Conservation (phyloP, 2,797 vertebrate species). For the Poecilia picta region DNA sequence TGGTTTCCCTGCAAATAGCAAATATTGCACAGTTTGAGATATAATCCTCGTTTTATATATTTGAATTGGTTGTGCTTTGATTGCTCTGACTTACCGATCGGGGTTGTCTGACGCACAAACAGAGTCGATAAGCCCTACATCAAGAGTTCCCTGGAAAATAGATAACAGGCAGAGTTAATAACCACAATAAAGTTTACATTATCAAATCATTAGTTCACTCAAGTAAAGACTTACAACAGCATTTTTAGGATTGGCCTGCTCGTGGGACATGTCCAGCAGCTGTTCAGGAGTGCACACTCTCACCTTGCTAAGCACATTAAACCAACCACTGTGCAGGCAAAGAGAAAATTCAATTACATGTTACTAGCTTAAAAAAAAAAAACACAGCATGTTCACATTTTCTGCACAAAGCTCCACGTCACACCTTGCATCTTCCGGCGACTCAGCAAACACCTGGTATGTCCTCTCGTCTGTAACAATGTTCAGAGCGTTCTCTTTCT, state of each 20-base stretch:
- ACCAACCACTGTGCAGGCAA: conserved; percentile 82
- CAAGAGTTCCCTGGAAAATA: conserved; percentile 82
- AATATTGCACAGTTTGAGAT: neutral
- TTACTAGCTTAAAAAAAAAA: neutral
- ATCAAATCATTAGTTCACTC: neutral
- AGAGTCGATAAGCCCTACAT: conserved; percentile 88
- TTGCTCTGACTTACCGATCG: conserved; percentile 78
- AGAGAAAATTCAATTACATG: neutral
- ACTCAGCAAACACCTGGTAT: conserved; percentile 94
- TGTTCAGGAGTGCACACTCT: conserved; percentile 85
- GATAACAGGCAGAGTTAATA: neutral
- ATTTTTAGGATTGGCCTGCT: conserved; percentile 90
- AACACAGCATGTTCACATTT: neutral
- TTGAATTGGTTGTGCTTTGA: neutral
- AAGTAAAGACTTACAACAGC: conserved; percentile 81
- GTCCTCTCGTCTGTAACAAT: conserved; percentile 91
- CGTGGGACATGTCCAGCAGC: conserved; percentile 87
- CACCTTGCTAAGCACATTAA: conserved; percentile 85
- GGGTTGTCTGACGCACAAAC: conserved; percentile 89
- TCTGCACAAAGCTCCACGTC: neutral
- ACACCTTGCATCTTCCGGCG: conserved; percentile 93
- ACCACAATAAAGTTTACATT: neutral
- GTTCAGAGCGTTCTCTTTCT: conserved; percentile 94
- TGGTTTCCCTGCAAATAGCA: neutral
- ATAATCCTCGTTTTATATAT: neutral